These are phyloP conservation scores for Prochilodus magdalenae DNA, from an alignment of 2,113 vertebrate genomes.

Conservation along the genomic window DNA sequence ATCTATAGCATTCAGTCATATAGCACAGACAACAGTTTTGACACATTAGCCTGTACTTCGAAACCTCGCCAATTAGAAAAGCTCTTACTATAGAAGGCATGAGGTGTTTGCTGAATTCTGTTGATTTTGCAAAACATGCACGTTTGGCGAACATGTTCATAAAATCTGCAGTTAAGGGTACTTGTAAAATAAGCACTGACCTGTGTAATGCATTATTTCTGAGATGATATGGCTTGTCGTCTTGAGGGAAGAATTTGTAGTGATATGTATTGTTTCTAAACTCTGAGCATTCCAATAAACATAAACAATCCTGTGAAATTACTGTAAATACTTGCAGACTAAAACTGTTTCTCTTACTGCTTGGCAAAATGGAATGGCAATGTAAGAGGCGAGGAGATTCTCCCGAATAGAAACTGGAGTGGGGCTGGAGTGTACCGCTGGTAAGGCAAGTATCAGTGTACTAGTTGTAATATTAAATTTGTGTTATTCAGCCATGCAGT, in stretches of 20 bases:
- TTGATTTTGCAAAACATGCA: too few relatives aligned
- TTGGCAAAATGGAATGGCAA: background rate
- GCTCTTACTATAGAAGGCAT: background rate
- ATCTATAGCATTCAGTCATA: background rate
- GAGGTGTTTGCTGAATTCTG: background rate
- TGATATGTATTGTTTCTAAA: too few relatives aligned
- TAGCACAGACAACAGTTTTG: background rate
- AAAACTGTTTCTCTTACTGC: background rate
- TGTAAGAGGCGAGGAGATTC: background rate
- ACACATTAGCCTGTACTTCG: background rate
- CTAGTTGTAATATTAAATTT: too few relatives aligned
- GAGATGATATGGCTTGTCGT: too few relatives aligned
- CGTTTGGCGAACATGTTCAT: too few relatives aligned
- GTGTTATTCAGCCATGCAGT: background rate
- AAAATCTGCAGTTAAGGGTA: too few relatives aligned
- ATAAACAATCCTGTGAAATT: too few relatives aligned
- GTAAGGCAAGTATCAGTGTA: background rate
- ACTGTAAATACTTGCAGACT: background rate
- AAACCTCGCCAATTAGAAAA: background rate
- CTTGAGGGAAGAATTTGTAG: too few relatives aligned
- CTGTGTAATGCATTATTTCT: too few relatives aligned
- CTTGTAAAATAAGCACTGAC: too few relatives aligned
- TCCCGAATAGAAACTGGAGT: background rate
- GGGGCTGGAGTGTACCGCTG: background rate
- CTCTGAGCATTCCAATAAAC: too few relatives aligned